These are phyloP conservation scores for Strix aluco DNA, from an alignment of 2,113 vertebrate genomes.

Conservation along the genomic window DNA sequence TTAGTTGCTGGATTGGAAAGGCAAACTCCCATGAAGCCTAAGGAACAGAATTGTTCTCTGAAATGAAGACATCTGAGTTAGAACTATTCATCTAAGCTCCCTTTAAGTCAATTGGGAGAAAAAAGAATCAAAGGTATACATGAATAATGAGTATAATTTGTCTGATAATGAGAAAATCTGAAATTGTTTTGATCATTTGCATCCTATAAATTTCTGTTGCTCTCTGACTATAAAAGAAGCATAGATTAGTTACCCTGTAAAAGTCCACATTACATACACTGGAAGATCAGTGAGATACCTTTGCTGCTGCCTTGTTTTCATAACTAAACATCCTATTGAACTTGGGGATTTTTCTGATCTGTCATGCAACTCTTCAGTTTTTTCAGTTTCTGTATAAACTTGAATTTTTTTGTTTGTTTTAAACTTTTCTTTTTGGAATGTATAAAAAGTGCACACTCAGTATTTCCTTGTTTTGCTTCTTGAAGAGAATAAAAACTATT, in stretches of 20 bases:
- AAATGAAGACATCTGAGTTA: not conserved
- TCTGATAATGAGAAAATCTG: not conserved
- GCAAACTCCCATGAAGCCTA: not conserved
- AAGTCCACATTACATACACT: not conserved
- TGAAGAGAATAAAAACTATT: not conserved
- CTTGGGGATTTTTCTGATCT: not conserved
- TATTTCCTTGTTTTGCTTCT: not conserved
- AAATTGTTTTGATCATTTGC: not conserved
- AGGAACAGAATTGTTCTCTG: not conserved
- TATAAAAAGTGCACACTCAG: not conserved
- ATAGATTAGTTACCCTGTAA: not conserved
- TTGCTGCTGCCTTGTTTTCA: not conserved
- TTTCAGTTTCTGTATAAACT: not conserved
- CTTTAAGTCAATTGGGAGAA: not conserved
- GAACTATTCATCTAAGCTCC: not conserved
- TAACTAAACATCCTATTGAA: not conserved
- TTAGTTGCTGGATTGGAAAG: conserved; percentile 12
- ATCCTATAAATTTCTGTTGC: not conserved
- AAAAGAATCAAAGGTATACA: not conserved
- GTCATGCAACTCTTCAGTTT: not conserved
- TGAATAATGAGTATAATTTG: not conserved
- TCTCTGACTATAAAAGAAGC: not conserved
- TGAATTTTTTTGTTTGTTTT: not conserved
- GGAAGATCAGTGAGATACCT: not conserved
- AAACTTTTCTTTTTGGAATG: not conserved